Conservation (phyloP, 2,888 invertebrate genomes). For the Platycheirus albimanus region DNA sequence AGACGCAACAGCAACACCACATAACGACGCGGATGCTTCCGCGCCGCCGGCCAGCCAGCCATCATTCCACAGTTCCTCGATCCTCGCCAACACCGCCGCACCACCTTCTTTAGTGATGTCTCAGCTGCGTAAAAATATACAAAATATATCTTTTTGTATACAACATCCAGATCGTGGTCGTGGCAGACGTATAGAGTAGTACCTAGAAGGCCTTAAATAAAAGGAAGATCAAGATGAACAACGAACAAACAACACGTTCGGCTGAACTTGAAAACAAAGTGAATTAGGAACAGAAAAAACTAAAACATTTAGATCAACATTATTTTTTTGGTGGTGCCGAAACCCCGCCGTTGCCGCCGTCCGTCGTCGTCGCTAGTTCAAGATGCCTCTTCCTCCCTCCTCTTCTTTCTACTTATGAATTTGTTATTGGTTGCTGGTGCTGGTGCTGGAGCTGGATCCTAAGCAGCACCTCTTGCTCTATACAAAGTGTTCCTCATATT, state of each 20-base stretch:
- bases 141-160: slow-evolving; percentile 66
- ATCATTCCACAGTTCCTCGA: background rate
- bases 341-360: no score
- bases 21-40: background rate
- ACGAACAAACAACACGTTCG: slow-evolving; percentile 44
- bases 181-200: background rate
- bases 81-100: background rate
- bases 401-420: no score
- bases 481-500: slow-evolving; percentile 39
- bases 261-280: slow-evolving; percentile 66
- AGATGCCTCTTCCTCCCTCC: no score
- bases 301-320: slow-evolving; percentile 63
- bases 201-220: slow-evolving; percentile 12
- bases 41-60: background rate
- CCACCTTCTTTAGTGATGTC: slow-evolving; percentile 5
- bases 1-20: slow-evolving; percentile 4
- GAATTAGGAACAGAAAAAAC: slow-evolving; percentile 57
- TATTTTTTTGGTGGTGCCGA: slow-evolving; percentile 28
- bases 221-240: slow-evolving; percentile 31
- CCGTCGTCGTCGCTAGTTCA: no score
- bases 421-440: background rate
- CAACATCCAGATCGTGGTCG: slow-evolving; percentile 17
- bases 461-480: background rate
- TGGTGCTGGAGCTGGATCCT: slow-evolving; percentile 9
- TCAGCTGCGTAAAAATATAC: slow-evolving; percentile 68